Percentiles rank a stretch among this genome's conserved stretches.
These are phyloP conservation scores for Bettongia penicillata DNA, from an alignment of 2,113 vertebrate species.

Conservation along the genomic window DNA sequence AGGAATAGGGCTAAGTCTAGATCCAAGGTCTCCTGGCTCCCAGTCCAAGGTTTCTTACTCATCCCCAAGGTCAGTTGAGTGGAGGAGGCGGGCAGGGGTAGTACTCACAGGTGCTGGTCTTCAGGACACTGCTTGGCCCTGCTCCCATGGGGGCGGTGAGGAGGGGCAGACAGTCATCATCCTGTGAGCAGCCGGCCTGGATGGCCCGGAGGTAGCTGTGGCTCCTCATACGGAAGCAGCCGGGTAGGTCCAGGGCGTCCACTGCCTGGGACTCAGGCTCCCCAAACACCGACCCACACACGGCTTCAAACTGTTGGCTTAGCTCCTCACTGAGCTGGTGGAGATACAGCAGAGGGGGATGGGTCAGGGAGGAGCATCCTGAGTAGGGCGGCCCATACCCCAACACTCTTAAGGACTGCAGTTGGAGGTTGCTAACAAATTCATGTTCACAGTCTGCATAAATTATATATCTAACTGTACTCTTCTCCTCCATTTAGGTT, in stretches of 20 bases:
- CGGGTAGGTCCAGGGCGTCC: constrained; percentile 97
- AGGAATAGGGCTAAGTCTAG: not conserved
- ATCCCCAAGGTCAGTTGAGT: not conserved
- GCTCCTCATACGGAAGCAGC: constrained; percentile 97
- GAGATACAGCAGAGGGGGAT: constrained; percentile 18
- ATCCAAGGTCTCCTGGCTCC: not conserved
- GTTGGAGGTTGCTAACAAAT: not conserved
- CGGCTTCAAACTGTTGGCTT: constrained; percentile 95
- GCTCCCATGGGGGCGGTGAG: constrained; percentile 89
- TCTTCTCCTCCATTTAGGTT: not conserved
- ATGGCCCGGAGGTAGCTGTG: constrained; percentile 99
- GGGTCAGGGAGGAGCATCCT: fast-evolving
- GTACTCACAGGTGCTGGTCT: constrained; percentile 94
- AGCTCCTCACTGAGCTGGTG: constrained; percentile 92
- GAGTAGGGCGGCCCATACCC: not conserved
- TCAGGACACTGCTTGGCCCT: constrained; percentile 89
- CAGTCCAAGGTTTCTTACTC: not conserved
- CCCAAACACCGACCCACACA: constrained; percentile 96
- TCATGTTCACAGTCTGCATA: constrained; percentile 1
- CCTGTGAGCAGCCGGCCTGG: constrained; percentile 98
- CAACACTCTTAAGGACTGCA: not conserved
- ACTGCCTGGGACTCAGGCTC: constrained; percentile 97
- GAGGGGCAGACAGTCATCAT: constrained; percentile 97
- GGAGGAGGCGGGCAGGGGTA: fast-evolving
- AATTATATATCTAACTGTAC: not conserved